Conservation (phyloP, 2,797 vertebrate species). For the Lithobates pipiens region DNA sequence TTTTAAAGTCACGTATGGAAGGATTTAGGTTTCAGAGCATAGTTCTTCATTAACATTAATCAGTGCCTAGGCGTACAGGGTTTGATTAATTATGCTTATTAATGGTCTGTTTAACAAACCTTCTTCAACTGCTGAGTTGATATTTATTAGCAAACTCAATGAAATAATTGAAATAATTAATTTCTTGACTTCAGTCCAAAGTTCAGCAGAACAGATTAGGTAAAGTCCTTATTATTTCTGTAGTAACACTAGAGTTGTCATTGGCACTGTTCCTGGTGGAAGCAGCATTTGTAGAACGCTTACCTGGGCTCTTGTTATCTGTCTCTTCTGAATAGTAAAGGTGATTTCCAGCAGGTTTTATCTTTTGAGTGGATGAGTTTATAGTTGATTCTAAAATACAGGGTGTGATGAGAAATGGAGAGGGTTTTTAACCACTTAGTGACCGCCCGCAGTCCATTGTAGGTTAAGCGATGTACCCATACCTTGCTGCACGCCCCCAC, state of each 20-base stretch:
- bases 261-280: not conserved
- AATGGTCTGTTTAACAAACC: conserved; percentile 40
- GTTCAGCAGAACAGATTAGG: not conserved
- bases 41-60: conserved; percentile 38
- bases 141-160: conserved; percentile 25
- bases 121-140: conserved; percentile 32
- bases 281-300: not conserved
- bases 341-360: not conserved
- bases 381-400: no score
- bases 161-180: conserved; percentile 27
- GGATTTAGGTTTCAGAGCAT: conserved; percentile 13
- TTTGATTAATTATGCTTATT: conserved; percentile 44
- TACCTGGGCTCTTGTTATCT: not conserved
- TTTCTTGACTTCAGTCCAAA: conserved; percentile 1
- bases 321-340: not conserved
- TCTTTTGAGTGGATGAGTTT: not conserved
- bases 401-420: no score
- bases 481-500: no score
- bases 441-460: no score
- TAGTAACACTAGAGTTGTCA: not conserved
- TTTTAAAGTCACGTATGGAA: not conserved
- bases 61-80: not conserved
- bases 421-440: no score
- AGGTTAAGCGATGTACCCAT: no score
- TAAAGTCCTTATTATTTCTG: not conserved